Evolutionary conservation across 1,140 invertebrate genomes (phyloP), one percentile per base, ranked within the genome.

Genomic region (Drosophila tristis): DNA sequence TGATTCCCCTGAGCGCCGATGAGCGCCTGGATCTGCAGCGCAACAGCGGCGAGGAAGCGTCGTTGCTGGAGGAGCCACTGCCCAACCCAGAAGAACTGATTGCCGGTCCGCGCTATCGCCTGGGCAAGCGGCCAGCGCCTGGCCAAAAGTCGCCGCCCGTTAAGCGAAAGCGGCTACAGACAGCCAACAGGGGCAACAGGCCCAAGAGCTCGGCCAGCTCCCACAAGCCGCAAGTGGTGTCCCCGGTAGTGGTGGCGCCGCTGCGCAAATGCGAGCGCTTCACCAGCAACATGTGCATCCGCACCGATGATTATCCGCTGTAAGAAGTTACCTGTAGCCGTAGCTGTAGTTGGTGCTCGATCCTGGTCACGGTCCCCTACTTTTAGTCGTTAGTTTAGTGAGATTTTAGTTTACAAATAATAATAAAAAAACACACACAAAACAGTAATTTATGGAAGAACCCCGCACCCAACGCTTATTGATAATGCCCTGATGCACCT

Each of bases 281-380:
- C 86, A 95, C 95, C 1, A 95, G 95, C 79, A 95, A 94, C 5
- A 93, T 97, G 66, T 97, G 96, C 91, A 93, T 97, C 31, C 94
- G 95, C 72, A 94, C 94, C 48, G 93, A 94, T 9, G 95, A 96
- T 90, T 97, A 97, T 92, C 96, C 96, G 50, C 94, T 95, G 96
- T 97, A 93, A 95, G 94, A 93, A 73, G 42, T 43, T 26, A 25
- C 56, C 63, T 23, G 51, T 70, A 68, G 66, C 44, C 2, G 20
- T 70, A 16, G 16, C 63, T 23, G 51, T 70, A 70, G 66, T 70
- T 67, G 63, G 48, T 74, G 55, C 53, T 54, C 43, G 45, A 59
- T 67, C 51, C 20, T 44, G 16, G 16, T 20, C 9, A 11, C 11
- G 48, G 48, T 15, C 48, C 16, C 62, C 60, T 64, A 25, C 60